These are phyloP conservation scores for Alca torda DNA, from an alignment of 2,797 vertebrate species.

Conservation along the genomic window DNA sequence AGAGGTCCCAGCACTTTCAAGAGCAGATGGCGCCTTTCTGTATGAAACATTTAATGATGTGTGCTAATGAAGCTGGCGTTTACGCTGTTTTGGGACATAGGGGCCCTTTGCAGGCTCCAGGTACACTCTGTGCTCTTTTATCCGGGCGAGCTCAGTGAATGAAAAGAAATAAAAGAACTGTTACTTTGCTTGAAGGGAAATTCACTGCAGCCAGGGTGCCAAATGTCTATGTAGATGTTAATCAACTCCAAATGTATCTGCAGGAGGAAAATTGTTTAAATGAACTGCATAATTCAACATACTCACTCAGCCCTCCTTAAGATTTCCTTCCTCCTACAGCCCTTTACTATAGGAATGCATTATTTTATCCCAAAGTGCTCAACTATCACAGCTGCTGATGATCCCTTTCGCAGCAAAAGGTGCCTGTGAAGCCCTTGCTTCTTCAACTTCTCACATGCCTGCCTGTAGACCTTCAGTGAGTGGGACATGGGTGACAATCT, in stretches of 20 bases:
- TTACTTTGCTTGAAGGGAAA: conserved; percentile 34
- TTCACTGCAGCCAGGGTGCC: background rate
- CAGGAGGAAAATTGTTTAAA: conserved; percentile 5
- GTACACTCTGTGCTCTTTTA: background rate
- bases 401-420: background rate
- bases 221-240: background rate
- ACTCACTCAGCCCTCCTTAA: background rate
- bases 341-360: background rate
- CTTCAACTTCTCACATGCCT: background rate
- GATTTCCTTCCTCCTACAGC: background rate
- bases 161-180: conserved; percentile 28
- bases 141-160: background rate
- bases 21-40: background rate
- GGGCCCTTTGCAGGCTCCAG: background rate
- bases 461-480: background rate
- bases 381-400: background rate
- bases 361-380: background rate
- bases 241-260: conserved; percentile 35
- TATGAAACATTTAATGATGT: conserved; percentile 20
- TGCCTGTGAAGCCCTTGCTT: background rate
- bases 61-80: conserved; percentile 7
- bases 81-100: background rate
- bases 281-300: background rate
- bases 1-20: conserved; percentile 7
- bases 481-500: background rate